Evolutionary conservation across 2,888 invertebrate genomes (phyloP), one percentile per base, ranked within the genome.

Genomic region (Agelastica alni): DNA sequence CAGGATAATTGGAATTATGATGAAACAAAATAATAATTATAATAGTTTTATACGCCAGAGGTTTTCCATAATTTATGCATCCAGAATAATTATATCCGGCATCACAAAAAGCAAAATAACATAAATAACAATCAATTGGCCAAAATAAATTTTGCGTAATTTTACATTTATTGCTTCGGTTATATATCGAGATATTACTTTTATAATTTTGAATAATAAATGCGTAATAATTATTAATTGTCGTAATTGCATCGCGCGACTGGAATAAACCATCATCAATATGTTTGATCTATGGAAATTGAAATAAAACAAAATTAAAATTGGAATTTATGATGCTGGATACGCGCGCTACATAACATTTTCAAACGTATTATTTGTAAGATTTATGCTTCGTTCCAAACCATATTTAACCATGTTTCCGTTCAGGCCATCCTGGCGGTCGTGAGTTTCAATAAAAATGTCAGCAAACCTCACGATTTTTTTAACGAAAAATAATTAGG

Each of bases 161-260:
- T 41, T 49, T 26, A 42, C 41, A 31, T 41, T 48, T 48, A 48
- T 49, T 32, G 41, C 41, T 18, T 41, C 22, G 41, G 39, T 48
- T 32, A 18, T 22, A n/a, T n/a, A 41, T 48, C 31, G 39, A 48
- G 48, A 48, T 49, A 49, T 49, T 41, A 49, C 49, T 49, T 49
- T 49, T 49, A 49, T 36, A 49, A 49, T 49, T 49, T 49, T 47
- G 51, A 51, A 51, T 55, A 48, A 52, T 47, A 55, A 49, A 52
- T 55, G 48, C 45, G 43, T 48, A 51, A 36, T 46, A 53, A 56
- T 51, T 53, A 51, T 53, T 56, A 56, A 53, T 53, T 41, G 46
- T 42, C 20, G 34, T 53, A 53, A 56, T 56, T 53, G 53, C 49
- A 41, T 45, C 22, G 52, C 46, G 42, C 45, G 39, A 41, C 20